Conservation (phyloP, 2,797 vertebrate species). For the Lindbergichthys nudifrons region DNA sequence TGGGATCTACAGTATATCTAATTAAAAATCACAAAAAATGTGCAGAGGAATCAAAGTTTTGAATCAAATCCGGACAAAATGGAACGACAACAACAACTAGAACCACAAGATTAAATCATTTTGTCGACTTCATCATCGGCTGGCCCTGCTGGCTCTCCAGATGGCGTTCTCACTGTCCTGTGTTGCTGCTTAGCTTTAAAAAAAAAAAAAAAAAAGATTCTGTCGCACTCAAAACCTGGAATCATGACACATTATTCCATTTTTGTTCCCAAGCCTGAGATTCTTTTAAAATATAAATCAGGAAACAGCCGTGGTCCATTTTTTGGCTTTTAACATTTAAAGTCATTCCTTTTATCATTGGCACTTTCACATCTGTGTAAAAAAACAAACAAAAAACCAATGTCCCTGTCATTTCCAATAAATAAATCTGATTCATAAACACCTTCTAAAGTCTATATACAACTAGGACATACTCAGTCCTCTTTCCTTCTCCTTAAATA, state of each 20-base stretch:
- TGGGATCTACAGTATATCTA: slow-evolving; percentile 17
- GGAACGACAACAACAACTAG: slow-evolving; percentile 21
- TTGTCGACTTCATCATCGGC: slow-evolving; percentile 1
- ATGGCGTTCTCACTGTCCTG: slow-evolving; percentile 14
- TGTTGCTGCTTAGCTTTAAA: slow-evolving; percentile 7
- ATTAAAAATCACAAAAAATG: slow-evolving; percentile 34
- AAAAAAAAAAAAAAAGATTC: background rate
- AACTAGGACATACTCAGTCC: slow-evolving; percentile 39
- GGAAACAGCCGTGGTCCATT: slow-evolving; percentile 52
- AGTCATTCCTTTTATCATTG: slow-evolving; percentile 63
- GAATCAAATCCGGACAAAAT: slow-evolving; percentile 29
- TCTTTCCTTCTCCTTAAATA: slow-evolving; percentile 60
- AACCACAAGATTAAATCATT: slow-evolving; percentile 21
- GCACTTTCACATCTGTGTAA: slow-evolving; percentile 73
- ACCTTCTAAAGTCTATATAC: slow-evolving; percentile 64
- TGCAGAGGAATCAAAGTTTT: slow-evolving; percentile 23
- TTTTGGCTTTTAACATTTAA: slow-evolving; percentile 25
- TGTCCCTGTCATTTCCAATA: slow-evolving; percentile 71
- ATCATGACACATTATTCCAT: slow-evolving; percentile 66
- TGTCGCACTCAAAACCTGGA: slow-evolving; percentile 34
- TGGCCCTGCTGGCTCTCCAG: slow-evolving; percentile 6
- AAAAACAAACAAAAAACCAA: slow-evolving; percentile 38
- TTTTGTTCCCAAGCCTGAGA: slow-evolving; percentile 76
- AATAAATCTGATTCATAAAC: slow-evolving; percentile 68
- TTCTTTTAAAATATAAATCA: slow-evolving; percentile 72